phyloP scores from a whole-genome alignment of 2,888 invertebrate genomes.

The Micropterix aruncella region DNA sequence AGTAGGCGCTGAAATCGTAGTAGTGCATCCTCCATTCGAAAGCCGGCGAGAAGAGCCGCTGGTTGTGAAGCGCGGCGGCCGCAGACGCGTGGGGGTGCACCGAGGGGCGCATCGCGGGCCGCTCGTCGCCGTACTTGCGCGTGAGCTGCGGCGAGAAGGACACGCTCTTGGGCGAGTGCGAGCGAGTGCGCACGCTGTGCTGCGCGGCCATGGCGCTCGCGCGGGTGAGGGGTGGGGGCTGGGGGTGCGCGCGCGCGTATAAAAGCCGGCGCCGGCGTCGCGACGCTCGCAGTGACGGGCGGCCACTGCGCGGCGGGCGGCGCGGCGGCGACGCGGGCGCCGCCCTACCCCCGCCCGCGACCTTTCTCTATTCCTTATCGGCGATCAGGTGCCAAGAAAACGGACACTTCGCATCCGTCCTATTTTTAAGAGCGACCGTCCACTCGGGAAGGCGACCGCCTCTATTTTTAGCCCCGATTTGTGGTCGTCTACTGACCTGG shows the following conservation, averaged over 20 bases:
- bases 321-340: slow-evolving; percentile 1
- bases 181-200: slow-evolving; percentile 45
- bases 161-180: slow-evolving; percentile 48
- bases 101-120: slow-evolving; percentile 22
- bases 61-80: slow-evolving; percentile 16
- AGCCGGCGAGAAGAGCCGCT: slow-evolving; percentile 21
- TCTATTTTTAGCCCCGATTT: neutral
- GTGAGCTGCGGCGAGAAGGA: slow-evolving; percentile 49
- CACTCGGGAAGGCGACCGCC: neutral
- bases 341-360: neutral
- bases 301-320: slow-evolving; percentile 18
- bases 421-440: neutral
- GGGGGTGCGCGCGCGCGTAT: slow-evolving; percentile 14
- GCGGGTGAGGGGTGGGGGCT: slow-evolving; percentile 13
- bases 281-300: slow-evolving; percentile 29
- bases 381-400: neutral
- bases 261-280: slow-evolving; percentile 26
- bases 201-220: slow-evolving; percentile 34
- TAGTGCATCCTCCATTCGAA: slow-evolving; percentile 36
- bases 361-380: neutral
- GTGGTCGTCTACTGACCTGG: neutral
- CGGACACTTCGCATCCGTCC: neutral
- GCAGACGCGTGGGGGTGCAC: slow-evolving; percentile 20
- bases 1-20: slow-evolving; percentile 35
- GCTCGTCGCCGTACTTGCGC: slow-evolving; percentile 36